Evolutionary conservation across 2,797 vertebrate genomes (phyloP).

Genomic region (Buphagus erythrorhynchus): DNA sequence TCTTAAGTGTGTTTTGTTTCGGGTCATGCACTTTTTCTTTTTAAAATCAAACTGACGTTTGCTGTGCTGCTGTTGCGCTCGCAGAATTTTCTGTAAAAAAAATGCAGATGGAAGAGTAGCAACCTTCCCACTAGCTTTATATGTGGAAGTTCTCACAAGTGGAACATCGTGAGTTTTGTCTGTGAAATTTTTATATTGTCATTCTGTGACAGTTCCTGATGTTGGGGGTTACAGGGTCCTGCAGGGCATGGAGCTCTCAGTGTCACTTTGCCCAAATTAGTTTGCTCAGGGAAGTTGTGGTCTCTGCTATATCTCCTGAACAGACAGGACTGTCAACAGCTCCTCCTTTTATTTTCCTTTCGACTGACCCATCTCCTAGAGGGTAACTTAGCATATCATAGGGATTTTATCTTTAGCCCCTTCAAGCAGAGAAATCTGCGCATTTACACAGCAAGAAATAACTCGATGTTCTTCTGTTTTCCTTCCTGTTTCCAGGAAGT

Average conservation of each 20-base stretch:
- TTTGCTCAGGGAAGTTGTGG: fast-evolving
- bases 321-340: neutral
- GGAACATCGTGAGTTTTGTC: neutral
- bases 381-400: neutral
- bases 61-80: neutral
- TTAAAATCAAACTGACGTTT: neutral
- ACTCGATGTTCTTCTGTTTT: neutral
- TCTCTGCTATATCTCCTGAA: neutral
- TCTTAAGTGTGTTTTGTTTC: conserved; percentile 45
- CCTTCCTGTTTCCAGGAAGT: conserved; percentile 76
- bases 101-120: neutral
- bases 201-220: neutral
- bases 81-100: conserved; percentile 9
- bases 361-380: neutral
- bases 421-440: neutral
- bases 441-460: neutral
- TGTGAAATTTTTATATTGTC: neutral
- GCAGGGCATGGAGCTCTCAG: fast-evolving
- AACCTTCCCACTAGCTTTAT: neutral
- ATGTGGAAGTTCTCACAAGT: neutral
- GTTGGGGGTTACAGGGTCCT: neutral
- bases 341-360: neutral
- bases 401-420: neutral
- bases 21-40: conserved; percentile 8
- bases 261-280: neutral